Conservation (phyloP, 2,113 vertebrate genomes). For the Rhinolophus sinicus region DNA sequence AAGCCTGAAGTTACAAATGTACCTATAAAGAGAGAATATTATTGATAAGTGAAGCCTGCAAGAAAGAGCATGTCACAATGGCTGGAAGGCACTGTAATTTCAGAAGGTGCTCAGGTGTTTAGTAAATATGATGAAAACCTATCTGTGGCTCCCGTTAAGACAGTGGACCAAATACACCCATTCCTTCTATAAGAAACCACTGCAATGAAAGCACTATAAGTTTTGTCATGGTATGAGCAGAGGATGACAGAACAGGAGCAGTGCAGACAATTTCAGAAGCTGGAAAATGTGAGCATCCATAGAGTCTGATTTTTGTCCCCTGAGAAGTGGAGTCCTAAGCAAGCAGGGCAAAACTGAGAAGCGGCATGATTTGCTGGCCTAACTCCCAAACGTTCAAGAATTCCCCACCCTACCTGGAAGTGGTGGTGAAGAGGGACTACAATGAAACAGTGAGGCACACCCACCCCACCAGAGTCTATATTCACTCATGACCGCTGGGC, state of each 20-base stretch:
- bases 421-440: background rate
- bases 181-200: background rate
- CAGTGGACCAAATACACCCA: background rate
- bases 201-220: background rate
- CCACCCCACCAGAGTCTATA: background rate
- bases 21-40: background rate
- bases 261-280: background rate
- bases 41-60: background rate
- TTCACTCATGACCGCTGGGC: too few relatives aligned
- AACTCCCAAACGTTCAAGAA: background rate
- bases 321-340: background rate
- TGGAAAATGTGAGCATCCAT: too few relatives aligned
- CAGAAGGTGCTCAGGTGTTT: background rate
- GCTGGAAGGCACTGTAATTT: background rate
- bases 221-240: background rate
- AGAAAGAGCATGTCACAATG: background rate
- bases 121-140: background rate
- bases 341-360: too few relatives aligned
- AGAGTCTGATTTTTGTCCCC: background rate
- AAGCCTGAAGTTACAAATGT: background rate
- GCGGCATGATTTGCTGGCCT: background rate
- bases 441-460: background rate
- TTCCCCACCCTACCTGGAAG: background rate
- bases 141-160: background rate
- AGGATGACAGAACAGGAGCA: background rate